A percentile compares a stretch with the other conserved stretches of the same genome.
Evolutionary conservation across 2,113 vertebrate species (phyloP).

Genomic region (Spilogale gracilis): DNA sequence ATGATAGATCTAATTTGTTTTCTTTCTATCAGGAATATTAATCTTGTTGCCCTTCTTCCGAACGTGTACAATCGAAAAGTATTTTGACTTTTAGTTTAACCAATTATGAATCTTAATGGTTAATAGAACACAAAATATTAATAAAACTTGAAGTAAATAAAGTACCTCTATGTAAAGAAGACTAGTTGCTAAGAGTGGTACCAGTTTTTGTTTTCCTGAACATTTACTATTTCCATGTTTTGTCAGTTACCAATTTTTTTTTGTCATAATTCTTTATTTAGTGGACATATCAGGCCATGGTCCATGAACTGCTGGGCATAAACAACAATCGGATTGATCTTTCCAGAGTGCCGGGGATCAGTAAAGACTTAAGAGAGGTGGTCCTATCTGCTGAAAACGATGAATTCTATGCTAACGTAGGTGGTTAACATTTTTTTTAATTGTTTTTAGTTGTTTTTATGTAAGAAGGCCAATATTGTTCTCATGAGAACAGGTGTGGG

Average conservation of each 20-base stretch:
- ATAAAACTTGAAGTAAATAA: constrained; percentile 57
- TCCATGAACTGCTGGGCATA: constrained; percentile 96
- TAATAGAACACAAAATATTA: constrained; percentile 49
- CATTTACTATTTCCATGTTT: constrained; percentile 43
- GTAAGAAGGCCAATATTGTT: constrained; percentile 10
- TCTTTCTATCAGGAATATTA: constrained; percentile 56
- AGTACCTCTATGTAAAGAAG: constrained; percentile 50
- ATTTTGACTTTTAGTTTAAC: constrained; percentile 70
- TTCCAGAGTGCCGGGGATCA: constrained; percentile 95
- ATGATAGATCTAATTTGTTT: constrained; percentile 70
- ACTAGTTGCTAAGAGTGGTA: constrained; percentile 27
- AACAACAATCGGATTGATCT: constrained; percentile 99
- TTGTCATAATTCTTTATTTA: constrained; percentile 75
- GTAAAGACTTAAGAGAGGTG: constrained; percentile 95
- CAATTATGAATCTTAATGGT: constrained; percentile 58
- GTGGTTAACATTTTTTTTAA: constrained; percentile 69
- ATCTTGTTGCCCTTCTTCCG: neutral
- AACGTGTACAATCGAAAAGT: constrained; percentile 61
- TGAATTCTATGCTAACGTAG: constrained; percentile 97
- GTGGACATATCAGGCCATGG: constrained; percentile 99
- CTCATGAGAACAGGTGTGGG: neutral
- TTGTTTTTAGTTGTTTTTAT: constrained; percentile 7
- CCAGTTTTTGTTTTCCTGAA: constrained; percentile 64
- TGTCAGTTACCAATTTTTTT: constrained; percentile 50
- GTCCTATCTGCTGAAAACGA: constrained; percentile 97